Conservation (phyloP, 2,797 vertebrate species). For the Phrynocephalus guinanensis region DNA sequence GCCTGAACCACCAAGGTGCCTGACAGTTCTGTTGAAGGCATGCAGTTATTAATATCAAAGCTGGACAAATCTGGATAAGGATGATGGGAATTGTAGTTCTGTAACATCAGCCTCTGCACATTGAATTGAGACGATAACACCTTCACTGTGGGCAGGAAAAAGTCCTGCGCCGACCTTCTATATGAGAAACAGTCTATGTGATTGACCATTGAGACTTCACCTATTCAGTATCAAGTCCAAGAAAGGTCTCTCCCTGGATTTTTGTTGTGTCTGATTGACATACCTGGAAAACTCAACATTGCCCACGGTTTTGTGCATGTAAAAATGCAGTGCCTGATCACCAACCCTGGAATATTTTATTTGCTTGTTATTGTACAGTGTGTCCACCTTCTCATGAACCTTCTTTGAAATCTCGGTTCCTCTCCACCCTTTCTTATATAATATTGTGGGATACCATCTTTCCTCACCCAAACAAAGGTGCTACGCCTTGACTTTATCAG, state of each 20-base stretch:
- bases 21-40: no score
- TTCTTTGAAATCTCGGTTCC: neutral
- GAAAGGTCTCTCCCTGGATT: no score
- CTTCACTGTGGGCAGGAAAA: no score
- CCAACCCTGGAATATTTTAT: neutral
- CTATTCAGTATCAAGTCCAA: no score
- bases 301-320: no score
- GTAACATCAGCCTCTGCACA: neutral
- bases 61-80: no score
- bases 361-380: neutral
- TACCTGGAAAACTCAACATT: no score
- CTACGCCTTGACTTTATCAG: neutral
- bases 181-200: no score
- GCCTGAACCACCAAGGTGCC: no score
- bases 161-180: no score
- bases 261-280: no score
- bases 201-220: no score
- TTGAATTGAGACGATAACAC: neutral
- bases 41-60: neutral
- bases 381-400: neutral
- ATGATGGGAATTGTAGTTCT: neutral
- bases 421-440: neutral
- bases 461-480: neutral
- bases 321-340: neutral
- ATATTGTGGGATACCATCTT: neutral